Percentiles rank a stretch among this genome's conserved stretches.
Evolutionary conservation across 2,113 vertebrate species (phyloP).

Genomic region (Callochromis pleurospilus): DNA sequence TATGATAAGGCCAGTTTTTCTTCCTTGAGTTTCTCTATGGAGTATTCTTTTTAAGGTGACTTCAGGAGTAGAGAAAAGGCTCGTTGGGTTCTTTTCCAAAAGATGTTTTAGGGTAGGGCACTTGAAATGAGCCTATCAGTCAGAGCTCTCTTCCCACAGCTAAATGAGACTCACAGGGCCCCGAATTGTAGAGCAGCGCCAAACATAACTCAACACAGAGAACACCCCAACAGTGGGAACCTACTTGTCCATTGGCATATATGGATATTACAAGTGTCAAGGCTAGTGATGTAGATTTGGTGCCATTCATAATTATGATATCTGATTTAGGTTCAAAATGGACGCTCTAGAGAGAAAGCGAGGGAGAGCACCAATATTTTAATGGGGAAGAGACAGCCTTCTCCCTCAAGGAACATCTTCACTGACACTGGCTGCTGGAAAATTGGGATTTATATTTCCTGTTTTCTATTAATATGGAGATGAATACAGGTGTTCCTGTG

Average conservation of each 20-base stretch:
- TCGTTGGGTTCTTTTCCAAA: conserved; percentile 16
- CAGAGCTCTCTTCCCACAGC: conserved; percentile 34
- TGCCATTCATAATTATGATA: conserved; percentile 75
- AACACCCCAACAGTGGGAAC: conserved; percentile 57
- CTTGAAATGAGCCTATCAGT: conserved; percentile 58
- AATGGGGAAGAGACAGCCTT: conserved; percentile 67
- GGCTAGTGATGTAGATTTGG: conserved; percentile 64
- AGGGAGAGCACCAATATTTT: conserved; percentile 68
- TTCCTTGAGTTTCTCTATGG: not conserved
- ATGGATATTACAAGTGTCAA: conserved; percentile 73
- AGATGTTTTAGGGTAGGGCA: conserved; percentile 32
- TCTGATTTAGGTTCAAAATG: conserved; percentile 64
- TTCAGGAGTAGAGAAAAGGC: conserved; percentile 10
- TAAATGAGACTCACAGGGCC: conserved; percentile 63
- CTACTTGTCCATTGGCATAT: conserved; percentile 65
- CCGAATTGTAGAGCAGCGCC: conserved; percentile 11
- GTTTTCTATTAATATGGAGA: conserved; percentile 81
- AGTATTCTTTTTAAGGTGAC: not conserved
- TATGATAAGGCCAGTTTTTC: not conserved
- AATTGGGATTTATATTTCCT: conserved; percentile 79
- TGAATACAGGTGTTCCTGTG: conserved; percentile 76
- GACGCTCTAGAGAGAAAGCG: conserved; percentile 36
- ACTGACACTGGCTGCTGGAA: conserved; percentile 72
- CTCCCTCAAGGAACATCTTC: conserved; percentile 76
- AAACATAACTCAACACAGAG: conserved; percentile 64